Evolutionary conservation across 1,140 invertebrate genomes (phyloP), one percentile per base, ranked within the genome.

Genomic region (Lepidurus packardi): DNA sequence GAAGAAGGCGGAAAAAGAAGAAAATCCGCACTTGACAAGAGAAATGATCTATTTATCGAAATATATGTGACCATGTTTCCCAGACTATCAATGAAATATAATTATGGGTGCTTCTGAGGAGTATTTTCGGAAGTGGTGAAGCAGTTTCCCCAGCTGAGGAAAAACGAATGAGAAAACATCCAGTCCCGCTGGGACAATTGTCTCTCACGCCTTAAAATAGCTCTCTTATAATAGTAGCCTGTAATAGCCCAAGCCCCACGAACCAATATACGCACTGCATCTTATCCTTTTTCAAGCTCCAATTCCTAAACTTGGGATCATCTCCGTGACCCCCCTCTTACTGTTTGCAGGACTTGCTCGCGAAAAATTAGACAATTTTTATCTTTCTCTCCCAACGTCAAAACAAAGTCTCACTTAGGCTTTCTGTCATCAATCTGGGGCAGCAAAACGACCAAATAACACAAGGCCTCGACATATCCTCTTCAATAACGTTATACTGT

Each of bases 171-270:
- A 65, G 53, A 65, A 65, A 65, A 21, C 53, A 21, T 16, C 21
- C 53, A n/a, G 53, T 65, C 21, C 53, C 13, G 53, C 53, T 13
- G 21, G 53, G 13, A 16, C 21, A 65, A 65, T 65, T 65, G 53
- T 65, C 53, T 65, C 53, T n/a, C 53, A 65, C 53, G 53, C 53
- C 53, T 65, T 7, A 16, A 65, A 65, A 65, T 65, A 65, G n/a
- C 53, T 7, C 21, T 9, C 53, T 34, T 34, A 4, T 34, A 34
- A 4, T 34, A 34, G 34, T 34, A n/a, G 7, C 9, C 53, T 65
- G 21, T 16, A 13, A 16, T 16, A 65, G 53, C 53, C 16, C 53
- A 65, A 13, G 13, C 53, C n/a, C 21, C 16, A 65, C 7, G 16
- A 65, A 13, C 6, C 13, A 65, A 7, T 13, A 21, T 21, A 7